phyloP scores from a whole-genome alignment of 2,113 vertebrate species.

The Paedocypris sp. region DNA sequence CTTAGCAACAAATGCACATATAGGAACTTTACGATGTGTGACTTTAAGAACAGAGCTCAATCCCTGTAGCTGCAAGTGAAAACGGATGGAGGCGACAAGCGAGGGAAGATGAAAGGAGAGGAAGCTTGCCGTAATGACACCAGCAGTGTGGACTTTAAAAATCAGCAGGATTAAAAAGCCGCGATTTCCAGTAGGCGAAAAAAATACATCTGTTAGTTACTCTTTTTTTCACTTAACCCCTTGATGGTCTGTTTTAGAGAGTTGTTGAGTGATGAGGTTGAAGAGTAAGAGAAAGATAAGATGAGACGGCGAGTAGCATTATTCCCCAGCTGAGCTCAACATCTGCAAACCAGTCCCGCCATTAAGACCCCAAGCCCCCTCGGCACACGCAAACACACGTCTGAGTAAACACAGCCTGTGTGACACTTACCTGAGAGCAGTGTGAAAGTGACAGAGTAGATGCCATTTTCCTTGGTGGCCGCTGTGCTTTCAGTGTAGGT shows the following conservation, averaged over 20 bases:
- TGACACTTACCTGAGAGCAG: constrained; percentile 90
- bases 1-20: constrained; percentile 6
- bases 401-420: no score
- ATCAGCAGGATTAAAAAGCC: constrained; percentile 23
- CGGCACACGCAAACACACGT: background rate
- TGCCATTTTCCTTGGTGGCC: constrained; percentile 83
- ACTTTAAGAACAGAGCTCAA: background rate
- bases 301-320: background rate
- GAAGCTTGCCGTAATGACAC: constrained; percentile 4
- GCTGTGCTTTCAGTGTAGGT: constrained; percentile 83
- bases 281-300: constrained; percentile 2
- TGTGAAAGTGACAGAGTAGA: constrained; percentile 95
- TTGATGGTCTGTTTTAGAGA: constrained; percentile 10
- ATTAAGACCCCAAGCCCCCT: background rate
- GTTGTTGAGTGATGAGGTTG: background rate
- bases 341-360: constrained; percentile 6
- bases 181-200: constrained; percentile 17
- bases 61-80: background rate
- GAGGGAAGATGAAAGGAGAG: background rate
- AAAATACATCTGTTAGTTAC: constrained; percentile 21
- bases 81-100: background rate
- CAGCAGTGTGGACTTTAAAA: constrained; percentile 19
- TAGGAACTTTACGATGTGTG: constrained; percentile 3
- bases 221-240: constrained; percentile 20
- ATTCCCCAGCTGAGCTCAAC: no score